Evolutionary conservation across 2,888 invertebrate genomes (phyloP).

Genomic region (Protodeltote pygarga): DNA sequence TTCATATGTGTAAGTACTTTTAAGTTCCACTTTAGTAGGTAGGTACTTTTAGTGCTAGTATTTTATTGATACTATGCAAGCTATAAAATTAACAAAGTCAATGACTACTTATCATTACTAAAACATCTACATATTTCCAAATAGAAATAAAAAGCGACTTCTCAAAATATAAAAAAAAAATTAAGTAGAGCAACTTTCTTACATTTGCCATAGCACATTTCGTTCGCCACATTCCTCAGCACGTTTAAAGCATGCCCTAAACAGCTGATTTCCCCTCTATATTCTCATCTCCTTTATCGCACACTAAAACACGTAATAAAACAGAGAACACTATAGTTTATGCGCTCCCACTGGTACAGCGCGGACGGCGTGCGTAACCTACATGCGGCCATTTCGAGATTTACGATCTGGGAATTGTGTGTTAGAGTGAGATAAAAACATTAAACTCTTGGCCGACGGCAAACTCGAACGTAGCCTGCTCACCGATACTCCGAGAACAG

Average conservation of each 20-base stretch:
- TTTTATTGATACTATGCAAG: no score
- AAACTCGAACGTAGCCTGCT: conserved; percentile 73
- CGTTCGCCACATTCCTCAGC: conserved; percentile 85
- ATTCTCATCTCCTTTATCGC: conserved; percentile 84
- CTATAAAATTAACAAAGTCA: conserved; percentile 1
- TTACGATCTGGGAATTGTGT: conserved; percentile 88
- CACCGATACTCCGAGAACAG: conserved; percentile 77
- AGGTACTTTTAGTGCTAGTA: no score
- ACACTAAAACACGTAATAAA: conserved; percentile 83
- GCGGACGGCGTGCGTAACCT: conserved; percentile 87
- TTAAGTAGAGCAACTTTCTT: conserved; percentile 72
- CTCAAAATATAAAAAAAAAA: conserved; percentile 31
- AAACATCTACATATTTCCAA: conserved; percentile 1
- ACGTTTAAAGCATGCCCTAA: conserved; percentile 86
- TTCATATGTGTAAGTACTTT: no score
- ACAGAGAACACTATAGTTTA: conserved; percentile 87
- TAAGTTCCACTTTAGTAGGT: no score
- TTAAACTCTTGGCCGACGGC: conserved; percentile 81
- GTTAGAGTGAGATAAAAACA: conserved; percentile 85
- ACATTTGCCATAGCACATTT: conserved; percentile 75
- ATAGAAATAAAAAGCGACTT: neutral
- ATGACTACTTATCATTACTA: neutral
- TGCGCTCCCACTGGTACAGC: conserved; percentile 81
- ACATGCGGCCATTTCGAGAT: conserved; percentile 88
- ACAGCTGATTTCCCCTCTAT: conserved; percentile 86